phyloP scores from a whole-genome alignment of 2,113 vertebrate species.

The Gila orcuttii region DNA sequence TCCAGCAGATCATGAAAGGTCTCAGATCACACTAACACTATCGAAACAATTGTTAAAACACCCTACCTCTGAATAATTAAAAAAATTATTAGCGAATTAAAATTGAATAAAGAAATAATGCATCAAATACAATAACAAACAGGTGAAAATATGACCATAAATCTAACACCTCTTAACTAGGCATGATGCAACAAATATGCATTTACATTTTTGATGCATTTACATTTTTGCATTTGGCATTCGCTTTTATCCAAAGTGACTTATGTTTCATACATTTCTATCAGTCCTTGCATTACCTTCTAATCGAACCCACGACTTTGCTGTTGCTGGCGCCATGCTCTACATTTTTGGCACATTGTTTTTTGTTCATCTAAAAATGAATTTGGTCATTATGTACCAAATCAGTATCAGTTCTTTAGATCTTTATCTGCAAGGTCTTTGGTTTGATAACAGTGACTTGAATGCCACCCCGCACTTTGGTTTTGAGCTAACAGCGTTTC shows the following conservation, averaged over 20 bases:
- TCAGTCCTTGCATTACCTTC: neutral
- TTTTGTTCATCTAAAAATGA: neutral
- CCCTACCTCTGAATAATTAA: too few relatives aligned
- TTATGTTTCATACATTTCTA: too few relatives aligned
- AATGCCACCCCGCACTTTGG: too few relatives aligned
- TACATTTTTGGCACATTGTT: neutral
- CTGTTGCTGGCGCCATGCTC: neutral
- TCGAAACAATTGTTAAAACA: neutral
- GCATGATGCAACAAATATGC: too few relatives aligned
- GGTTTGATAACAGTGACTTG: neutral
- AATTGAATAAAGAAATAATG: too few relatives aligned
- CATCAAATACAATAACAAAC: too few relatives aligned
- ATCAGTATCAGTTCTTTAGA: neutral
- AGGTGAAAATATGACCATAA: too few relatives aligned
- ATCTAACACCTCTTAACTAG: too few relatives aligned
- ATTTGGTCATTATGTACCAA: neutral
- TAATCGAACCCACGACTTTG: neutral
- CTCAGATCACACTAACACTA: neutral
- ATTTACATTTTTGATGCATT: too few relatives aligned
- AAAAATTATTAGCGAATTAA: too few relatives aligned
- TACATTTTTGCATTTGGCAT: too few relatives aligned
- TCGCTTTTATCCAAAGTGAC: too few relatives aligned
- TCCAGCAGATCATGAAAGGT: conserved; percentile 99
- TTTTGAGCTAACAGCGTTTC: conserved; percentile 12
- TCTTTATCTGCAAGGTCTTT: neutral